Evolutionary conservation across 2,888 invertebrate genomes (phyloP).

Genomic region (Heliconius aoede): DNA sequence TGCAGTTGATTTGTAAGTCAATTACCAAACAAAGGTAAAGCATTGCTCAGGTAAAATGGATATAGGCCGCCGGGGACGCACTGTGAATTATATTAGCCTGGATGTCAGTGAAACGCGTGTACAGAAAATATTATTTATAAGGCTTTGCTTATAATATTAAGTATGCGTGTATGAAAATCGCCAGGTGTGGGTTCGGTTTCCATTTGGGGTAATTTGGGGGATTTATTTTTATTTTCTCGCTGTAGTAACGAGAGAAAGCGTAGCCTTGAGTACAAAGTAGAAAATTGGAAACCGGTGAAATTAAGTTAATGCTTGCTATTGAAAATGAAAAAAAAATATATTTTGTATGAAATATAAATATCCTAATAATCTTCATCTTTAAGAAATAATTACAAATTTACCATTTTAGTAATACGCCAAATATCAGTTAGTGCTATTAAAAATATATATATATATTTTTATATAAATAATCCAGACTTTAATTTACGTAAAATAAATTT

Average conservation of each 20-base stretch:
- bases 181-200: not conserved
- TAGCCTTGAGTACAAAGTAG: too few species aligned
- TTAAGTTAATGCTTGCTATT: too few species aligned
- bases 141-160: not conserved
- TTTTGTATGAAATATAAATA: too few species aligned
- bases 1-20: slow-evolving; percentile 43
- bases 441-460: too few species aligned
- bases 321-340: too few species aligned
- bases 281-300: too few species aligned
- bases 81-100: slow-evolving; percentile 35
- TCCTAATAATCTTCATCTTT: too few species aligned
- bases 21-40: slow-evolving; percentile 42
- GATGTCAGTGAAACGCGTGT: slow-evolving; percentile 35
- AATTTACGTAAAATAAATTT: too few species aligned
- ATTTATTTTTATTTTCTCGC: not conserved
- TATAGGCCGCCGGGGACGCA: slow-evolving; percentile 45
- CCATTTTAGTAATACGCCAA: too few species aligned
- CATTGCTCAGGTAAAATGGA: slow-evolving; percentile 39
- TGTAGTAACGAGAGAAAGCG: not conserved
- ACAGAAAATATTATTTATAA: slow-evolving; percentile 20
- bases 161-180: not conserved
- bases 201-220: not conserved
- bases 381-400: too few species aligned
- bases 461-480: too few species aligned
- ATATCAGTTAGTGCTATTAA: too few species aligned